phyloP scores from a whole-genome alignment of 2,888 invertebrate genomes.

The Ischnura elegans region DNA sequence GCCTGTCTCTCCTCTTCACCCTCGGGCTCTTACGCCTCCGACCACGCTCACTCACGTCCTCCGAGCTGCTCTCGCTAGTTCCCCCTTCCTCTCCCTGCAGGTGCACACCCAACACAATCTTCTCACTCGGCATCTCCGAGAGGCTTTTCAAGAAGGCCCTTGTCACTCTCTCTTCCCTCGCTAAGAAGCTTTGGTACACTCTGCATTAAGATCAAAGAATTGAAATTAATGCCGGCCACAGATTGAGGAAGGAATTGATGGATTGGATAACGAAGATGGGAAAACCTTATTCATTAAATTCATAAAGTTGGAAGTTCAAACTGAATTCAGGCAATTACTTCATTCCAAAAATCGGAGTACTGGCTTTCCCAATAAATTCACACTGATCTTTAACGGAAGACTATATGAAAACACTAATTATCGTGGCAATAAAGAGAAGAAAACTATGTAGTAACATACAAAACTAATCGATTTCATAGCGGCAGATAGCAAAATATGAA shows the following conservation, averaged over 20 bases:
- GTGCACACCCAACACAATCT: neutral
- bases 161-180: conserved; percentile 69
- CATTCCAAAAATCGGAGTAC: too few species aligned
- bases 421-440: too few species aligned
- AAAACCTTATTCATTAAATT: too few species aligned
- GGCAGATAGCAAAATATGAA: too few species aligned
- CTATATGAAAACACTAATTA: too few species aligned
- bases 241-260: neutral
- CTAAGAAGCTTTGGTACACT: conserved; percentile 51
- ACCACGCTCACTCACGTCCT: conserved; percentile 75
- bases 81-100: neutral
- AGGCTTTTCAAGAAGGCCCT: conserved; percentile 69
- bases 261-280: too few species aligned
- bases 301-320: too few species aligned
- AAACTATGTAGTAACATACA: too few species aligned
- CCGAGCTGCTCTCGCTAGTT: conserved; percentile 11
- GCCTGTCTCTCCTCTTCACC: conserved; percentile 74
- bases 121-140: conserved; percentile 24
- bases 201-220: neutral
- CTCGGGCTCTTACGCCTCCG: conserved; percentile 76
- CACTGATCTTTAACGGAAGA: too few species aligned
- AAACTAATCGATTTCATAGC: too few species aligned
- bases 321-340: too few species aligned
- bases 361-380: too few species aligned
- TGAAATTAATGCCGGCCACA: neutral